A percentile compares a stretch with the other conserved stretches of the same genome.
These are phyloP conservation scores for Muscicapa comitata DNA, from an alignment of 2,797 vertebrate species.

Conservation along the genomic window DNA sequence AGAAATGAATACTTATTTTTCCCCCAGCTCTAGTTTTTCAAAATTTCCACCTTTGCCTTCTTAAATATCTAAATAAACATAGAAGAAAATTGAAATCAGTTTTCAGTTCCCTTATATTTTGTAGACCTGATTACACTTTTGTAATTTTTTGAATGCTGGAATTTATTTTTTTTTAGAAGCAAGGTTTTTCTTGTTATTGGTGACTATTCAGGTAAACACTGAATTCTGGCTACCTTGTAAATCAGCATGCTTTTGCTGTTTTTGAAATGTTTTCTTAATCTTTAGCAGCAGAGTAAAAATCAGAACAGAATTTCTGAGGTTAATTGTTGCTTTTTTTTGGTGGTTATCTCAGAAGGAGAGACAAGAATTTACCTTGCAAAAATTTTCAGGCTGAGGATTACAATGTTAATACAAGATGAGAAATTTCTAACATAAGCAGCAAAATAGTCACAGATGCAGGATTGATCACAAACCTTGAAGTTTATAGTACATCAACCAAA, in stretches of 20 bases:
- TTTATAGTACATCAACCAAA: neutral
- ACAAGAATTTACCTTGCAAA: neutral
- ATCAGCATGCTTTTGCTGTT: neutral
- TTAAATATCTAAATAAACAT: neutral
- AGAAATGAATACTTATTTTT: neutral
- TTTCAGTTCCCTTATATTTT: neutral
- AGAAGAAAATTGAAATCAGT: neutral
- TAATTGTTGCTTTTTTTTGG: neutral
- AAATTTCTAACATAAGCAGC: neutral
- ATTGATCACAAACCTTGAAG: neutral
- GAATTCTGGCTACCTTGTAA: neutral
- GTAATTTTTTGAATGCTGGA: neutral
- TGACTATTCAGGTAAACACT: neutral
- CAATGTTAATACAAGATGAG: neutral
- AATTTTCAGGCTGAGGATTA: neutral
- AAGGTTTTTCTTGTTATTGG: neutral
- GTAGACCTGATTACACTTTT: neutral
- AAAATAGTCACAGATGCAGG: neutral
- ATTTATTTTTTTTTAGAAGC: neutral
- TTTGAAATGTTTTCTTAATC: neutral
- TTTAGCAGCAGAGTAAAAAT: neutral
- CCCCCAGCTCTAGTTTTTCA: neutral
- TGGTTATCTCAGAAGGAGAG: neutral
- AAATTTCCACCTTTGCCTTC: neutral
- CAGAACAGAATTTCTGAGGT: neutral